Evolutionary conservation across 2,113 vertebrate genomes (phyloP).

Genomic region (Ameiurus melas): DNA sequence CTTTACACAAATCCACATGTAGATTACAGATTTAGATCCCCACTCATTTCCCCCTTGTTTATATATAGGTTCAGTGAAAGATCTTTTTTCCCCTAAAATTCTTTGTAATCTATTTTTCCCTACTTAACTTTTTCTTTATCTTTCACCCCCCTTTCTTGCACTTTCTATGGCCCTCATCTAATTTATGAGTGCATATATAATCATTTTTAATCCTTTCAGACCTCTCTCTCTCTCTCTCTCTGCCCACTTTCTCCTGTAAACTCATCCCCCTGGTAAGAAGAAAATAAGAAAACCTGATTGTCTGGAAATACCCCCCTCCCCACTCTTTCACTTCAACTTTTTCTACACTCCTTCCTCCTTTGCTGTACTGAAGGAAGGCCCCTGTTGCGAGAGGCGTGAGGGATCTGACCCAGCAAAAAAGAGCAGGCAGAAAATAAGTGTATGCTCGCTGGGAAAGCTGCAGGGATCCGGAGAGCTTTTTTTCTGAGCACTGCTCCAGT

Average conservation of each 20-base stretch:
- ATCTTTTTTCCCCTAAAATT: not conserved
- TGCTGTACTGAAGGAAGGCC: conserved; percentile 6
- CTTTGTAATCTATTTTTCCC: not conserved
- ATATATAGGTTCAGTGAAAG: not conserved
- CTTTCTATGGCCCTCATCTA: conserved; percentile 15
- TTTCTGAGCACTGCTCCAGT: conserved; percentile 11
- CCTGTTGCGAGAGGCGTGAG: conserved; percentile 4
- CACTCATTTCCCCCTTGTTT: not conserved
- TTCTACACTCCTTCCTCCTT: conserved; percentile 4
- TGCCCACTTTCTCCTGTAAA: not conserved
- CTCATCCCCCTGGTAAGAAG: conserved; percentile 6
- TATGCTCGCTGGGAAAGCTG: conserved; percentile 8
- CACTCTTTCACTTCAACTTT: not conserved
- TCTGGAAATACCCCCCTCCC: not conserved
- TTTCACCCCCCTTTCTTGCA: not conserved
- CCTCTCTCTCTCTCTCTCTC: conserved; percentile 20
- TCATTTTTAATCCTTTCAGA: conserved; percentile 44
- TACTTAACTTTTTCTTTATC: not conserved
- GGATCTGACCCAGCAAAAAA: conserved; percentile 33
- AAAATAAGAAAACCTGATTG: conserved; percentile 37
- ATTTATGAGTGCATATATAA: conserved; percentile 33
- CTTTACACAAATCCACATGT: not conserved
- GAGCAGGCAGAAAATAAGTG: not conserved
- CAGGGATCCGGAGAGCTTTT: conserved; percentile 7
- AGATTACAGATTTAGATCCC: not conserved